Base-by-base conservation (phyloP, 1,140 invertebrate species). In the Eueides isabella region DNA sequence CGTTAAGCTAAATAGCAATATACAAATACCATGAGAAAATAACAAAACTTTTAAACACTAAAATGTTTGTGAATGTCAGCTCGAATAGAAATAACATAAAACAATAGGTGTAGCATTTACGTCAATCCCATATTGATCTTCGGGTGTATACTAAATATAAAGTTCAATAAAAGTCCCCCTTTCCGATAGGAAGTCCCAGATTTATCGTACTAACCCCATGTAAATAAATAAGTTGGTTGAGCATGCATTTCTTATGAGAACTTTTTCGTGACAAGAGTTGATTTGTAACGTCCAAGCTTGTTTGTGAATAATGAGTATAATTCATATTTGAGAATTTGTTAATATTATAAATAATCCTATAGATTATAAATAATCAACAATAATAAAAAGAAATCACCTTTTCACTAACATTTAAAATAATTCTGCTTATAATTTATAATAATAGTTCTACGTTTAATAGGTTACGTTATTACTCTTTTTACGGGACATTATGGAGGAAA, bases 211-310 rank as follows among this genome's bases (percentile, higher is more conserved):
- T 87, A 88, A 89, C 88, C 89, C 90, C 87, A 87, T 89, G 84
- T 92, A 90, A 92, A 92, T 92, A 92, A 92, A 92, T 92, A 92
- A 92, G 88, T 75, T 84, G 83, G 80, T 82, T 76, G 80, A 74
- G 76, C 85, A 91, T 92, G 87, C 89, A 92, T 91, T 89, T 89
- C 87, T 90, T 91, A 92, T 91, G 87, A 92, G 87, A 83, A 74
- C 78, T 75, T 74, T 77, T 79, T 79, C 78, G 74, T 80, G 74
- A 84, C 79, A 76, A 73, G 80, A 88, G 76, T 80, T 80, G 85
- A 85, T 89, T 90, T 88, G 79, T 80, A 82, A 23, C 48, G 48
- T 55, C 48, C 48, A 55, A 55, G 23, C 48, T 0, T 4, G 1
- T 23, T 55, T 7, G n/a, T n/a, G 48, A 26, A 55, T 55, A 23